A percentile compares a stretch with the other conserved stretches of the same genome.
Evolutionary conservation across 2,797 vertebrate species (phyloP).

Genomic region (Aphelocoma californica): DNA sequence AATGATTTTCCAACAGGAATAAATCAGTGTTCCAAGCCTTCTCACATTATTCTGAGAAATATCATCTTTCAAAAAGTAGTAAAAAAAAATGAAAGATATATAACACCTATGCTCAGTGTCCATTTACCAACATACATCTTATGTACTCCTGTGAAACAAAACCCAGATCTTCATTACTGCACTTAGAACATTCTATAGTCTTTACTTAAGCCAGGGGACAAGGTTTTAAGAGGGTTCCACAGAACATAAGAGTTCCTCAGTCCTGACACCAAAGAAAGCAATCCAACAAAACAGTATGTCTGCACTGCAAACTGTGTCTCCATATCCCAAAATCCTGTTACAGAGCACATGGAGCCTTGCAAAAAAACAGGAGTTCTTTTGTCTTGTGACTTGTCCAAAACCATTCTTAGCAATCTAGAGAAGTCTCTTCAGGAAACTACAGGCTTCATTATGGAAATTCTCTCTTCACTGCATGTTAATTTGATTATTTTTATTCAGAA

Average conservation of each 20-base stretch:
- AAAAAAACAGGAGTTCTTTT: background rate
- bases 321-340: background rate
- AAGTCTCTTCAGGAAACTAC: constrained; percentile 27
- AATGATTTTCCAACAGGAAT: constrained; percentile 42
- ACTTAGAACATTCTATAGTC: background rate
- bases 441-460: constrained; percentile 33
- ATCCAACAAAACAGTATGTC: background rate
- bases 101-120: background rate
- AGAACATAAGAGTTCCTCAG: background rate
- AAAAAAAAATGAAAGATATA: background rate
- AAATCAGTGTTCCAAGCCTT: constrained; percentile 22
- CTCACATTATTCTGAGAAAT: constrained; percentile 37
- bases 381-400: background rate
- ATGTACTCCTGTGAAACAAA: background rate
- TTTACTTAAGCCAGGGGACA: background rate
- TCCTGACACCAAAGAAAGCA: background rate
- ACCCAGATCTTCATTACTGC: background rate
- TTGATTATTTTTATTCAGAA: constrained; percentile 48
- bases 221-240: background rate
- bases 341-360: background rate
- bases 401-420: background rate
- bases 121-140: background rate
- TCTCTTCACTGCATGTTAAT: constrained; percentile 9
- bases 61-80: background rate
- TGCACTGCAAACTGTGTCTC: background rate